phyloP scores from a whole-genome alignment of 2,888 invertebrate genomes.

The Drosophila lutescens region DNA sequence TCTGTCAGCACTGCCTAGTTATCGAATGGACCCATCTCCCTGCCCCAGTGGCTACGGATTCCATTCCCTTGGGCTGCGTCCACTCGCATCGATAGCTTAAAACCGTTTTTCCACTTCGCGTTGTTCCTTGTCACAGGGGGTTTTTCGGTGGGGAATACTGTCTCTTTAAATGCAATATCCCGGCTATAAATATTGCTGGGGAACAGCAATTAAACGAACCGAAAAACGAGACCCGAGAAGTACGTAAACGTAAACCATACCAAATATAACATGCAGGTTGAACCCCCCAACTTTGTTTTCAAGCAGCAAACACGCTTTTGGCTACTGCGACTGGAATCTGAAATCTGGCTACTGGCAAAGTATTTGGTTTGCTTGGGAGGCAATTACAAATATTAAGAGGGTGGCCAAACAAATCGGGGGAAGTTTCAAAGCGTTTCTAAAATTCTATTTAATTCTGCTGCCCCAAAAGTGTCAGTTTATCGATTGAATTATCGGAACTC shows the following conservation, averaged over 20 bases:
- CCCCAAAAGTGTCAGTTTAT: background rate
- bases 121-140: background rate
- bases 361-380: slow-evolving; percentile 20
- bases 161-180: slow-evolving; percentile 15
- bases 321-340: slow-evolving; percentile 20
- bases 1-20: slow-evolving; percentile 27
- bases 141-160: background rate
- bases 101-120: slow-evolving; percentile 24
- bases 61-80: slow-evolving; percentile 7
- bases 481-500: slow-evolving; percentile 4
- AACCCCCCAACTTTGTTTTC: slow-evolving; percentile 4
- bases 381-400: slow-evolving; percentile 15
- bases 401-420: slow-evolving; percentile 10
- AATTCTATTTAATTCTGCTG: background rate
- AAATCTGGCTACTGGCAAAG: slow-evolving; percentile 4
- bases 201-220: slow-evolving; percentile 23
- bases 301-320: slow-evolving; percentile 37
- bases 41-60: background rate
- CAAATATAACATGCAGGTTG: slow-evolving; percentile 34
- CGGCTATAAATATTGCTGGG: slow-evolving; percentile 15
- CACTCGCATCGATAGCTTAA: slow-evolving; percentile 14
- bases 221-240: slow-evolving; percentile 16
- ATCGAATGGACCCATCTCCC: background rate
- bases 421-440: background rate
- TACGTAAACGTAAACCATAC: slow-evolving; percentile 6